Base-by-base conservation (phyloP, 2,797 vertebrate genomes). In the Tangara arthus region DNA sequence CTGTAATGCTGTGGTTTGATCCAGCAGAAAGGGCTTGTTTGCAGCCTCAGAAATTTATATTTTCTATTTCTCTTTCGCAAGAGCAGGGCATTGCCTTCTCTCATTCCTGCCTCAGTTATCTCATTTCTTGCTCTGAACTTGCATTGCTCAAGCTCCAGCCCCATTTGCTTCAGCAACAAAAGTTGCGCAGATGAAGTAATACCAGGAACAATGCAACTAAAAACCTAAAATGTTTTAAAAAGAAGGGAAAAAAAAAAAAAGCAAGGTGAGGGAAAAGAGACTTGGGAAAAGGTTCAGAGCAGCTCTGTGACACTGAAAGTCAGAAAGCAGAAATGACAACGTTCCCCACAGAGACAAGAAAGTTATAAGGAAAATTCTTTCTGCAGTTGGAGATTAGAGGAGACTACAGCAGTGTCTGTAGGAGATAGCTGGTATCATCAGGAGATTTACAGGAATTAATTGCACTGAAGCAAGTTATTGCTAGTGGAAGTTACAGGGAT, bases 121-220 rank as follows among this genome's bases (percentile, higher is more conserved):
- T 94, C 37, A 8, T 42, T 59, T 72, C 35, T 66, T 78, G 76
- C 63, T 86, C 55, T 83, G 32, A 75, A 28, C 32, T 86, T 57
- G 39, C 24, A 47, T 93, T 96, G 94, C 91, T 96, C 80, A 95
- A 93, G 63, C 24, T 83, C 34, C 84, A 69, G 57, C n/a, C 53
- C 46, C 1, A 0, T 89, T 87, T 87, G 56, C 60, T 90, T 84
- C 75, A 71, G 82, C 72, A 83, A 72, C 7, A 30, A 60, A 83
- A 91, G 82, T 72, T 89, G 47, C 37, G 20, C 32, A 34, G 59
- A 78, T 76, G 69, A 93, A 93, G 84, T 79, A 94, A 91, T 56
- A 27, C 11, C 22, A 52, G 56, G 56, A 87, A 26, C 8, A 49
- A 50, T 37, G 26, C 27, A 73, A 70, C 11, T 12, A 35, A 61